Percentiles rank a stretch among this genome's conserved stretches.
phyloP scores from a whole-genome alignment of 2,888 invertebrate genomes.

The Sarcophaga carnaria region DNA sequence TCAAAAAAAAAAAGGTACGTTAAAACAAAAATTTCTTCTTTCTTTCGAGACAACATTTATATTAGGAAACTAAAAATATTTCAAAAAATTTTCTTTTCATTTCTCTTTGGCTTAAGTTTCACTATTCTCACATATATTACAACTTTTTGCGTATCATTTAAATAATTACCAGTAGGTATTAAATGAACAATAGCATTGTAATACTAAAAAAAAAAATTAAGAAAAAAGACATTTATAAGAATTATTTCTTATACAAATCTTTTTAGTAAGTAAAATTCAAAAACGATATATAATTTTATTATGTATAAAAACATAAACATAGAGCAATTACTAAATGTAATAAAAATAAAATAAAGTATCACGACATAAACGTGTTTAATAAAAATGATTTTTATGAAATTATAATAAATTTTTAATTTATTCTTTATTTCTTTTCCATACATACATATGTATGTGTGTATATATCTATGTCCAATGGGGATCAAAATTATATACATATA shows the following conservation, averaged over 20 bases:
- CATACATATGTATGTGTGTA: neutral
- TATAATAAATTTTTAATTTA: constrained; percentile 13
- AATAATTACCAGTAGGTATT: constrained; percentile 44
- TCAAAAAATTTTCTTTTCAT: neutral
- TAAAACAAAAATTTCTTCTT: neutral
- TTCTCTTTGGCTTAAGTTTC: constrained; percentile 2
- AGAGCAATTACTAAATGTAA: constrained; percentile 70
- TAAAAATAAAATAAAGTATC: constrained; percentile 54
- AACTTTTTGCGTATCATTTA: constrained; percentile 20
- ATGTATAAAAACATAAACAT: constrained; percentile 58
- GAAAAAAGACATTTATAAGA: constrained; percentile 59
- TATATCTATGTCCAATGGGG: neutral
- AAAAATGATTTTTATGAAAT: constrained; percentile 59
- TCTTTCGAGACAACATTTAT: too few species aligned
- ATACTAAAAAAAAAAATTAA: constrained; percentile 6
- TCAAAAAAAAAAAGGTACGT: neutral
- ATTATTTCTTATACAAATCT: constrained; percentile 7
- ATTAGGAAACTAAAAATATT: too few species aligned
- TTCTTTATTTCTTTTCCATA: neutral
- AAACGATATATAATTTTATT: constrained; percentile 39
- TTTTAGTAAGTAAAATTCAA: constrained; percentile 52
- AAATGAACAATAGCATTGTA: constrained; percentile 46
- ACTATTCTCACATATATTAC: neutral
- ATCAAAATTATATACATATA: too few species aligned
- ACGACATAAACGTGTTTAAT: constrained; percentile 63